Evolutionary conservation across 2,888 invertebrate genomes (phyloP), one percentile per base, ranked within the genome.

Genomic region (Dasypolia templi): DNA sequence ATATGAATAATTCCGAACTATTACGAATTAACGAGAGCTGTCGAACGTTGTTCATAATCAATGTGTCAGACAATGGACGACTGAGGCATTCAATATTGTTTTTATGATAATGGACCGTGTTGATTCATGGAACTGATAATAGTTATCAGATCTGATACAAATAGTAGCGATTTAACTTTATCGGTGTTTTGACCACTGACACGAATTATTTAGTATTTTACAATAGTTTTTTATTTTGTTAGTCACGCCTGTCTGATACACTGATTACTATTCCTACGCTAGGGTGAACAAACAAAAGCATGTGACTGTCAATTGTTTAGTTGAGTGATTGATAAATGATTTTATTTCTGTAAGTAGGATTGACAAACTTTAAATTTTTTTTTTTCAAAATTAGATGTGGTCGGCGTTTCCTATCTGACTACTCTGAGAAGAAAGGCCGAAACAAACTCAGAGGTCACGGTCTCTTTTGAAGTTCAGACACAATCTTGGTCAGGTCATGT

Each of bases 1-100:
- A 72, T 67, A 76, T 81, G 51, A 80, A 79, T 59, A 17, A 72
- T 63, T 67, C 58, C 1, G 29, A 49, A 66, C 22, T 53, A 71
- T 80, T 59, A 67, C n/a, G n/a, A 75, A 78, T 75, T 71, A 77
- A 77, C 32, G 65, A 71, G 39, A 14, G 4, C 49, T 51, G 66
- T 32, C 55, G 26, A 65, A 82, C 82, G 29, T 69, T 76, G 35
- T 71, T 71, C 53, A 32, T 67, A 72, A 71, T 71, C 65, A 71
- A 72, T 71, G 66, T 77, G 62, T 56, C n/a, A 32, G 49, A 53
- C 51, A 49, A 22, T 29, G 42, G 17, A 58, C 51, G 4, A 9
- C 51, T 39, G 42, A 32, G 14, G 26, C 39, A 42, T 80, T 66
- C 66, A 35, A 62, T 62, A 39, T 56, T 53, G 56, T 63, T 81